Conservation (phyloP, 2,113 vertebrate genomes). For the Macroglossus sobrinus region DNA sequence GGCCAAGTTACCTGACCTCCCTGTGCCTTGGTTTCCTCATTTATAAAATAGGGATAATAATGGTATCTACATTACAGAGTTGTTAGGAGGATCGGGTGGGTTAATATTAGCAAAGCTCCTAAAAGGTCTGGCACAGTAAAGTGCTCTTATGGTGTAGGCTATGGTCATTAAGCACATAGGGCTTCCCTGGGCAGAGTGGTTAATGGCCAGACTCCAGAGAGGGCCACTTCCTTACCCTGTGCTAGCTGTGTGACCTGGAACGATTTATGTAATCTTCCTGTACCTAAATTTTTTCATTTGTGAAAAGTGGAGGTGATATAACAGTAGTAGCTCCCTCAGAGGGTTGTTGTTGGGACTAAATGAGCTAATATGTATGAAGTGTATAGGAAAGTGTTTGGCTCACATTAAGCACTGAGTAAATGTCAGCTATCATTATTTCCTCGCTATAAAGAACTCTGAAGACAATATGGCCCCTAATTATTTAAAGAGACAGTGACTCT, state of each 20-base stretch:
- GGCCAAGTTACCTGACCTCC: background rate
- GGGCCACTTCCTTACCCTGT: background rate
- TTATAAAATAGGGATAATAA: background rate
- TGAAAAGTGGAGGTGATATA: background rate
- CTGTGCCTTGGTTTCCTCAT: background rate
- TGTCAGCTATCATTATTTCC: background rate
- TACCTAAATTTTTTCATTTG: background rate
- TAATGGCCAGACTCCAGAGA: background rate
- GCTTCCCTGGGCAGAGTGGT: background rate
- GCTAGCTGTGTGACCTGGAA: background rate
- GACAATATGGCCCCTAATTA: background rate
- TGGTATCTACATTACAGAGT: background rate
- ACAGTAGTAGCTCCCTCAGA: background rate
- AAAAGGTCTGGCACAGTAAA: background rate
- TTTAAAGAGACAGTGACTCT: conserved; percentile 32
- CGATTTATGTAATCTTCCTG: background rate
- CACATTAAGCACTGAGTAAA: background rate
- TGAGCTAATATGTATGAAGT: background rate
- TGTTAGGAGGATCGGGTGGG: background rate
- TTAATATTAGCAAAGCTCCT: background rate
- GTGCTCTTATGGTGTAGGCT: background rate
- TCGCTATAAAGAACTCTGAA: background rate
- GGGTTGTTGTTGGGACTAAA: background rate
- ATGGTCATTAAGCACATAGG: background rate
- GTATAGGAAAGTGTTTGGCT: background rate